Percentiles rank a stretch among this genome's conserved stretches.
Conservation (phyloP, 2,797 vertebrate genomes). For the Carapus acus region DNA sequence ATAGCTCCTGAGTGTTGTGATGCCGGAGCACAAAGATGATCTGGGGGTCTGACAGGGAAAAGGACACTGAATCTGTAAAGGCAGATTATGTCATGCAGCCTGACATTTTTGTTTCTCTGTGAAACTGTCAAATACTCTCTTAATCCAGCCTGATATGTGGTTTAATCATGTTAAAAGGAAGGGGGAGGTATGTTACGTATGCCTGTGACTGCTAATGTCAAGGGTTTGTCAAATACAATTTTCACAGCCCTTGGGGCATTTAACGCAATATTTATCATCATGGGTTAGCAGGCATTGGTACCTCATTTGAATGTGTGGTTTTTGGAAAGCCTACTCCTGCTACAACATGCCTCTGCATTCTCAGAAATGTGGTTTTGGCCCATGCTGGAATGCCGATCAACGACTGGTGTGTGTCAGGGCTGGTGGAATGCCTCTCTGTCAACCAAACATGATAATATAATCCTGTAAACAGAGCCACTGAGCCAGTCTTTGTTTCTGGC, state of each 20-base stretch:
- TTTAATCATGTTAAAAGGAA: constrained; percentile 9
- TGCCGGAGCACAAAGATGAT: constrained; percentile 17
- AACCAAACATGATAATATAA: constrained; percentile 1
- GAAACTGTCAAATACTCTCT: constrained; percentile 7
- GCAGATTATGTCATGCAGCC: constrained; percentile 9
- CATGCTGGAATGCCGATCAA: background rate
- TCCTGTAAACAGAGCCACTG: constrained; percentile 24
- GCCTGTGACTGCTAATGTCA: constrained; percentile 9
- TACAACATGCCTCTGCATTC: constrained; percentile 19
- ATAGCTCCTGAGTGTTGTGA: background rate
- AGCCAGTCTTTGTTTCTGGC: constrained; percentile 1
- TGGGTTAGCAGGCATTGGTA: background rate
- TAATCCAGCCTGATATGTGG: constrained; percentile 1
- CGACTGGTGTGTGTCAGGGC: constrained; percentile 1
- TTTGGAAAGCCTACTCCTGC: constrained; percentile 21
- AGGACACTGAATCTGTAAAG: too few species aligned
- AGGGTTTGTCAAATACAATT: constrained; percentile 7
- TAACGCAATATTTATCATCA: constrained; percentile 4
- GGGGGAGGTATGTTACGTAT: constrained; percentile 12
- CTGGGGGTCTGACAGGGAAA: constrained; percentile 23
- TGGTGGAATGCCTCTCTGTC: constrained; percentile 7
- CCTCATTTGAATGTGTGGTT: constrained; percentile 11
- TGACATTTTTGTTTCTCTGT: background rate
- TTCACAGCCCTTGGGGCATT: background rate
- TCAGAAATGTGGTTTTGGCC: constrained; percentile 8